phyloP scores from a whole-genome alignment of 2,797 vertebrate genomes.

The Sebastiscus albofasciatus region DNA sequence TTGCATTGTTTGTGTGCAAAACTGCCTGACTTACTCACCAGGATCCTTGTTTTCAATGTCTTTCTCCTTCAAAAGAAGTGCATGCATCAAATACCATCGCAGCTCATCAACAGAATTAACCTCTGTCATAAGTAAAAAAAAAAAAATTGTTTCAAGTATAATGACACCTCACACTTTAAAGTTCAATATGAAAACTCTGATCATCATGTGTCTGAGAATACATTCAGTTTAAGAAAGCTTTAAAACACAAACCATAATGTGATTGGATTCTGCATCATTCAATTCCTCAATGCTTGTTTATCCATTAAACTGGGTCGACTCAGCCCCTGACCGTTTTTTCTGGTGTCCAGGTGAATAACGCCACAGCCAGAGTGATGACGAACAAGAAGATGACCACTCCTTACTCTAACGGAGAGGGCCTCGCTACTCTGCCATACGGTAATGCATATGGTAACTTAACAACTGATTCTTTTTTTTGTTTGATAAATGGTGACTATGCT shows the following conservation, averaged over 20 bases:
- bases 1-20: constrained; percentile 77
- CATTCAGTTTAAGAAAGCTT: background rate
- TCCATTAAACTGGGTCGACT: background rate
- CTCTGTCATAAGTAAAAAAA: constrained; percentile 44
- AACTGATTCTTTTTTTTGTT: background rate
- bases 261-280: constrained; percentile 1
- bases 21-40: constrained; percentile 77
- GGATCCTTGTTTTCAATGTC: constrained; percentile 74
- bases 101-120: constrained; percentile 77
- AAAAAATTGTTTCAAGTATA: constrained; percentile 27
- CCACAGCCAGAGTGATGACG: constrained; percentile 98
- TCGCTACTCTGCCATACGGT: constrained; percentile 84
- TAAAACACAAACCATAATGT: background rate
- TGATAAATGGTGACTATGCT: background rate
- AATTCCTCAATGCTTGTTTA: constrained; percentile 6
- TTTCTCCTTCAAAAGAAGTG: constrained; percentile 75
- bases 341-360: constrained; percentile 93
- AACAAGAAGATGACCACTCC: constrained; percentile 99
- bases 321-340: constrained; percentile 41
- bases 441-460: constrained; percentile 17
- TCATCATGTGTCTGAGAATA: background rate
- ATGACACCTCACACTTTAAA: constrained; percentile 36
- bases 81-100: constrained; percentile 76
- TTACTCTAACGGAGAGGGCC: constrained; percentile 94
- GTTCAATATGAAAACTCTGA: constrained; percentile 7